Percentiles rank a stretch among this genome's conserved stretches.
Conservation (phyloP, 2,797 vertebrate genomes). For the Hoplostethus mediterraneus region DNA sequence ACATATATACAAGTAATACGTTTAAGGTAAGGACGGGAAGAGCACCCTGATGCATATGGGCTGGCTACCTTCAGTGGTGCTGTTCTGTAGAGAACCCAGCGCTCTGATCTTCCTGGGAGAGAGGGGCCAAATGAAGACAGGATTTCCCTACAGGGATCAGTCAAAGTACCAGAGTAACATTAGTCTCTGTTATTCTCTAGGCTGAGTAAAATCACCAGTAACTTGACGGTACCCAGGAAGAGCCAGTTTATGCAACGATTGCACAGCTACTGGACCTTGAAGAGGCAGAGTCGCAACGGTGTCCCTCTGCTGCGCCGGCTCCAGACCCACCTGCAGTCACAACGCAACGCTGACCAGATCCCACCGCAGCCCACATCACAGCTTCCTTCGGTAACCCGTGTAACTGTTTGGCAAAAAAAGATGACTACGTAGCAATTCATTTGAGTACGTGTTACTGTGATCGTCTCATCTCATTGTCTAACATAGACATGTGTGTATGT, state of each 20-base stretch:
- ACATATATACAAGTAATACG: no score
- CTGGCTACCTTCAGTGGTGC: no score
- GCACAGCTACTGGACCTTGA: conserved; percentile 99
- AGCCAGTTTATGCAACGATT: conserved; percentile 99
- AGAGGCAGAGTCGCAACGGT: conserved; percentile 97
- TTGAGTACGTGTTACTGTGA: not conserved
- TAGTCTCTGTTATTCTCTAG: conserved; percentile 74
- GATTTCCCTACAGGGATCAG: no score
- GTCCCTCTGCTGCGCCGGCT: conserved; percentile 96
- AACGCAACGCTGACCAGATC: conserved; percentile 91
- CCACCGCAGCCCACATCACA: conserved; percentile 68
- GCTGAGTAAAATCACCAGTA: conserved; percentile 98
- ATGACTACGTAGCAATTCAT: not conserved
- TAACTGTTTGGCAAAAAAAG: not conserved
- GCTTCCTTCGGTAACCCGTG: conserved; percentile 60
- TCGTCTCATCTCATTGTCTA: not conserved
- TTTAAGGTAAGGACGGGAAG: no score
- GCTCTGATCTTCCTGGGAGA: no score
- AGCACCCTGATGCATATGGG: no score
- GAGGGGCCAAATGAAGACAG: no score
- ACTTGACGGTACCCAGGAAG: conserved; percentile 95
- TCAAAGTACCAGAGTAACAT: not conserved
- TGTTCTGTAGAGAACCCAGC: no score
- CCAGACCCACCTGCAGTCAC: conserved; percentile 97
- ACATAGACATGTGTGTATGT: conserved; percentile 48